A percentile compares a stretch with the other conserved stretches of the same genome.
Evolutionary conservation across 2,113 vertebrate species (phyloP).

Genomic region (Eonycteris spelaea): DNA sequence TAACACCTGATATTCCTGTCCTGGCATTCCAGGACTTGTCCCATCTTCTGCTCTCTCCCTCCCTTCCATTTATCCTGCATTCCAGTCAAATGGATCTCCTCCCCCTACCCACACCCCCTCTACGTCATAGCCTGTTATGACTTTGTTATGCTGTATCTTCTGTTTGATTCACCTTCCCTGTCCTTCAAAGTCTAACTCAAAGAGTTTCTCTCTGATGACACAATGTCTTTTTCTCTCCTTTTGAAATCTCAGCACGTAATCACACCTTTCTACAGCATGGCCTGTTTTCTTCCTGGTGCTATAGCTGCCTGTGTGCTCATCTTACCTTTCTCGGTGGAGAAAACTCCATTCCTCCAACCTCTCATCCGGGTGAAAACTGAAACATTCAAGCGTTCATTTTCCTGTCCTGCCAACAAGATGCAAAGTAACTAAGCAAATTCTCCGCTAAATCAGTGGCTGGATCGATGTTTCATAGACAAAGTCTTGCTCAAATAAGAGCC

Average conservation of each 20-base stretch:
- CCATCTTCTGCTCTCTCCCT: neutral
- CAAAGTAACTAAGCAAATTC: neutral
- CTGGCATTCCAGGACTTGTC: neutral
- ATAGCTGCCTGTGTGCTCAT: neutral
- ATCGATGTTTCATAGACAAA: neutral
- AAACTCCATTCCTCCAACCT: neutral
- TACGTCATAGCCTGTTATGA: too few relatives aligned
- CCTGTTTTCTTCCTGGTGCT: neutral
- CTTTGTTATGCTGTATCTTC: fast-evolving
- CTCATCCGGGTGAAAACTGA: neutral
- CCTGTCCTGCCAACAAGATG: neutral
- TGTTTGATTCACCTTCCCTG: neutral
- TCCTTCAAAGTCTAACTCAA: neutral
- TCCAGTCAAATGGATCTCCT: neutral
- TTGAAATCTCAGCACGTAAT: neutral
- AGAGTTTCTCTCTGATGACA: neutral
- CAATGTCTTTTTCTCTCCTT: neutral
- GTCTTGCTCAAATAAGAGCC: neutral
- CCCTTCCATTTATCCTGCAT: neutral
- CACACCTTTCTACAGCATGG: neutral
- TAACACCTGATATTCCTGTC: neutral
- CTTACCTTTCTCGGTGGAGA: neutral
- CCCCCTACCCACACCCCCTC: neutral
- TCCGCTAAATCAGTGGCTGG: neutral
- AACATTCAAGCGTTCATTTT: neutral